These are phyloP conservation scores for Lycophotia porphyrea DNA, from an alignment of 2,888 invertebrate genomes.

Conservation along the genomic window DNA sequence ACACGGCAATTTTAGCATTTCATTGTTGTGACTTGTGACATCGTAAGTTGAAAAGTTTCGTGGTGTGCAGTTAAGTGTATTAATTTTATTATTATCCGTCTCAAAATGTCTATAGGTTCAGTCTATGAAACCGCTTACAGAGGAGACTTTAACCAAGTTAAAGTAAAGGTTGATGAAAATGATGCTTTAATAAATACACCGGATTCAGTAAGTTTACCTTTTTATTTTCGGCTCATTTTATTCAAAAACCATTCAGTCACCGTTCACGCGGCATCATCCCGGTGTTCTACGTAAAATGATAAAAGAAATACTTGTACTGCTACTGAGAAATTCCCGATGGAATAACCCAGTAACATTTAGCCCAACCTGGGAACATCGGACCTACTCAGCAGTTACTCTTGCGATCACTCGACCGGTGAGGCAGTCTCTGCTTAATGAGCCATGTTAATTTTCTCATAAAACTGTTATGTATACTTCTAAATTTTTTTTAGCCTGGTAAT, in stretches of 20 bases:
- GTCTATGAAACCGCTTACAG: slow-evolving; percentile 93
- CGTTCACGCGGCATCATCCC: not conserved
- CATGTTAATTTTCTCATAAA: too few species aligned
- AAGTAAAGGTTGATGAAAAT: slow-evolving; percentile 91
- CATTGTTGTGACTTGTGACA: not conserved
- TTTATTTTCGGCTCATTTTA: not conserved
- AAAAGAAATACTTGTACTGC: too few species aligned
- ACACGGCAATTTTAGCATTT: not conserved
- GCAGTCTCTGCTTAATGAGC: too few species aligned
- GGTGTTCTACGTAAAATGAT: not conserved
- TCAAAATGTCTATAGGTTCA: slow-evolving; percentile 84
- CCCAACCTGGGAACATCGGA: too few species aligned
- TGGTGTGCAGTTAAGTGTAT: not conserved
- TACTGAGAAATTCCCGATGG: too few species aligned
- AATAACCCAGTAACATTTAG: too few species aligned
- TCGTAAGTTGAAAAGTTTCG: not conserved
- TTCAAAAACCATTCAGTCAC: not conserved
- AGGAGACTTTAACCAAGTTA: slow-evolving; percentile 93
- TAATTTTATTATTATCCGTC: not conserved
- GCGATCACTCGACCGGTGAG: too few species aligned
- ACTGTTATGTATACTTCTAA: too few species aligned
- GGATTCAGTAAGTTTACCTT: slow-evolving; percentile 76
- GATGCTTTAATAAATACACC: slow-evolving; percentile 72
- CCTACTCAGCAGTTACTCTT: too few species aligned
- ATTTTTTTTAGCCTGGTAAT: too few species aligned